Conservation (phyloP, 2,797 vertebrate genomes). For the Chrosomus eos region DNA sequence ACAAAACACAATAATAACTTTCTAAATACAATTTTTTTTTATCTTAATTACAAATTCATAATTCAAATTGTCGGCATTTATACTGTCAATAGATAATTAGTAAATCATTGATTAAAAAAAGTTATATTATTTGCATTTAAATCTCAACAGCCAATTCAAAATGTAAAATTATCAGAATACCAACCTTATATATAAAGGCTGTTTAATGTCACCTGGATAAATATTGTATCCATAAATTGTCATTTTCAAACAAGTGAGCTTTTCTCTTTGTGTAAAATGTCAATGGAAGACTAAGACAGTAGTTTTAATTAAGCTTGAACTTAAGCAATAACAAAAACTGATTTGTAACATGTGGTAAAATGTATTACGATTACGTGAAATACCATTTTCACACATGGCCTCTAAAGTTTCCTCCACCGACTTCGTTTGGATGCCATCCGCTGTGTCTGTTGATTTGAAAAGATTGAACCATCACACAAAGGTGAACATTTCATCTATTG, state of each 20-base stretch:
- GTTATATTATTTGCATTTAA: background rate
- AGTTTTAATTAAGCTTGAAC: background rate
- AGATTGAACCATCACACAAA: background rate
- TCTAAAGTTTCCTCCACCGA: background rate
- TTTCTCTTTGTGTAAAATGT: conserved; percentile 15
- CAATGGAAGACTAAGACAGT: background rate
- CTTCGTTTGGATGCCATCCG: background rate
- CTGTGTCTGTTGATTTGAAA: background rate
- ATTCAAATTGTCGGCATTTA: too few relatives aligned
- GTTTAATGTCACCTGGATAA: background rate
- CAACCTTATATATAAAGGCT: background rate
- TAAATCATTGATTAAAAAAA: background rate
- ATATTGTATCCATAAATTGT: background rate
- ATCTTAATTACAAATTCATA: too few relatives aligned
- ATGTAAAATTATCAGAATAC: background rate
- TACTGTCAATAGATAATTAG: too few relatives aligned
- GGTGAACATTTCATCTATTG: background rate
- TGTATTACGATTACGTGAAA: background rate
- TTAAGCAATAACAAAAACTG: conserved; percentile 20
- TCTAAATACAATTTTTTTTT: too few relatives aligned
- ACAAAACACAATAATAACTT: background rate
- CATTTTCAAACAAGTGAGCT: conserved; percentile 9
- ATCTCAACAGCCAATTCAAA: background rate
- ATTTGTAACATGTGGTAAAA: background rate
- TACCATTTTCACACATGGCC: background rate